These are phyloP conservation scores for Agrilus mali DNA, from an alignment of 2,888 invertebrate genomes.

Conservation along the genomic window DNA sequence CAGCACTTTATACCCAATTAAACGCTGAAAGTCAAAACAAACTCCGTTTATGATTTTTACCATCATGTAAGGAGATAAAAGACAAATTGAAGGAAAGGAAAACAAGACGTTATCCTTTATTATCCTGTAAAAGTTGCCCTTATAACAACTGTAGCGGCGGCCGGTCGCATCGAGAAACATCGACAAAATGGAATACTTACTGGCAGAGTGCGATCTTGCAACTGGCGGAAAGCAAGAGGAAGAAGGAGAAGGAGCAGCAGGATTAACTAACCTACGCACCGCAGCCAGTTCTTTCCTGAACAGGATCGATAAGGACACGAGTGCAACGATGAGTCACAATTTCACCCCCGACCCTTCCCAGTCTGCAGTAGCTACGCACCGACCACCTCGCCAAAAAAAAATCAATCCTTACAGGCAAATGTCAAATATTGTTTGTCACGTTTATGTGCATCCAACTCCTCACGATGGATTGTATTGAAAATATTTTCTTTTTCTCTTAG, in stretches of 20 bases:
- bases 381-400: slow-evolving; percentile 23
- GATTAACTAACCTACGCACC: slow-evolving; percentile 23
- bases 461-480: too few relatives aligned
- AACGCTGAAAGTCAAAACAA: too few relatives aligned
- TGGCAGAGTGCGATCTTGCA: too few relatives aligned
- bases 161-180: neutral
- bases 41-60: too few relatives aligned
- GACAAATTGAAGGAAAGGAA: too few relatives aligned
- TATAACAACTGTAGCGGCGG: too few relatives aligned
- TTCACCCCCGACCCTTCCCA: slow-evolving; percentile 21
- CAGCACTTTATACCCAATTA: too few relatives aligned
- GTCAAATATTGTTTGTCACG: slow-evolving; percentile 32
- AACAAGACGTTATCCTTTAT: too few relatives aligned
- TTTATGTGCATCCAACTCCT: slow-evolving; percentile 13
- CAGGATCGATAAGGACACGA: slow-evolving; percentile 34
- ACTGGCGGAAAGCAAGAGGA: neutral
- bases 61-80: too few relatives aligned
- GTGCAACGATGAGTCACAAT: slow-evolving; percentile 36
- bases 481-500: too few relatives aligned
- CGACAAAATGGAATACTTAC: neutral
- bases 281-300: slow-evolving; percentile 12
- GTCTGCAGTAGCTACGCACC: slow-evolving; percentile 15
- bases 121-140: too few relatives aligned
- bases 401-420: slow-evolving; percentile 32
- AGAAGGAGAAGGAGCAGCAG: slow-evolving; percentile 6